Evolutionary conservation across 2,888 invertebrate species (phyloP), one percentile per base, ranked within the genome.

Genomic region (Ischnus inquisitorius): DNA sequence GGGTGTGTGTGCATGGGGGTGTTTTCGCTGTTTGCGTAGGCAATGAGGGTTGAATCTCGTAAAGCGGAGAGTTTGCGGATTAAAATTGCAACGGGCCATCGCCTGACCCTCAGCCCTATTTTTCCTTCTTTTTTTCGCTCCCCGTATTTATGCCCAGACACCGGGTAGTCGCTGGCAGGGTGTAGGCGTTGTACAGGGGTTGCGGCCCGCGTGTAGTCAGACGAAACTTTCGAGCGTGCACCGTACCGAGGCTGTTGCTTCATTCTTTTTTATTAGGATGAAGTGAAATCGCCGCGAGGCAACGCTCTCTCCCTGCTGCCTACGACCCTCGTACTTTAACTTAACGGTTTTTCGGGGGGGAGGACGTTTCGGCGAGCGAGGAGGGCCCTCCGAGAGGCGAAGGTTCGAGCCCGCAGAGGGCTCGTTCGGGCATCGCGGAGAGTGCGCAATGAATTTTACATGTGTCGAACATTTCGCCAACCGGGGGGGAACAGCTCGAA

Each of bases 61-160:
- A 39, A 62, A 67, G 34, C 67, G 16, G 34, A 48, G 76, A 80
- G 48, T 78, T 74, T 75, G 64, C 60, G 65, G 43, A 84, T 82
- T 79, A 84, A 84, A 84, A 71, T 79, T 79, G 69, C 75, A 82
- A 60, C 67, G 78, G 16, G 57, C 68, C 77, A 74, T 79, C 46
- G 67, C 74, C 46, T 68, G 71, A 68, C 46, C 74, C 62, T 43
- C 62, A 28, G 41, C 67, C 60, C 34, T 48, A 4, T 8, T 69
- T 62, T 34, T 54, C 67, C 60, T 43, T 48, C 34, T 8, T 69
- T 62, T 34, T 54, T 41, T 43, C 3, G n/a, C 41, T 68, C 34
- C 19, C 51, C 19, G 51, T 72, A 79, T 41, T 43, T 46, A 57
- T 43, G 39, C 72, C 5, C 72, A 46, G 72, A 41, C 57, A 43